These are phyloP conservation scores for Apeira syringaria DNA, from an alignment of 2,888 invertebrate species.

Conservation along the genomic window DNA sequence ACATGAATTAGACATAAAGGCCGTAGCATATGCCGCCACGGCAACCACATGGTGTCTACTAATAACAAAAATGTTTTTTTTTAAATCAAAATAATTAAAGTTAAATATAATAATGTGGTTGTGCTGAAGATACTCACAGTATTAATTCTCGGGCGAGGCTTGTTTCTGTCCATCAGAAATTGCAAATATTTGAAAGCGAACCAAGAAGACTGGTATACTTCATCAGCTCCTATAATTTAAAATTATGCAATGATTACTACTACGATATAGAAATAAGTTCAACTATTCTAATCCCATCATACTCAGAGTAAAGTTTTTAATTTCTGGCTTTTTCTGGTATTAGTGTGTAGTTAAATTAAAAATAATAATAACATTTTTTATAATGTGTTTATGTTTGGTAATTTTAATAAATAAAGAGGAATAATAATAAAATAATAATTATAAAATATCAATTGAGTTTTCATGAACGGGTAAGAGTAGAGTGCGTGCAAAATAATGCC, in stretches of 20 bases:
- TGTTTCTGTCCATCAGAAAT: constrained; percentile 1
- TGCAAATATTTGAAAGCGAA: not conserved
- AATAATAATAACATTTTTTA: too few relatives aligned
- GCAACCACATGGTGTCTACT: not conserved
- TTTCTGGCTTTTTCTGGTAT: too few relatives aligned
- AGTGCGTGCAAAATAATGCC: too few relatives aligned
- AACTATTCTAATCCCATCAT: not conserved
- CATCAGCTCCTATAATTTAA: constrained; percentile 1
- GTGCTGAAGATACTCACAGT: not conserved
- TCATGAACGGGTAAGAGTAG: too few relatives aligned
- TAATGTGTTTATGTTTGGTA: too few relatives aligned
- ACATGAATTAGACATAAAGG: not conserved
- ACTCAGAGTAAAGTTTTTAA: too few relatives aligned
- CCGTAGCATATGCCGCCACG: not conserved
- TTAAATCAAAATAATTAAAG: not conserved
- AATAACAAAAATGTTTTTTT: not conserved
- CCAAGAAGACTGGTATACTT: constrained; percentile 1
- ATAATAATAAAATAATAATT: too few relatives aligned
- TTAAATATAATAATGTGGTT: not conserved
- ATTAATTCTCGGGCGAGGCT: constrained; percentile 1
- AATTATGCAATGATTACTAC: not conserved
- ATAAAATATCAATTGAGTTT: too few relatives aligned
- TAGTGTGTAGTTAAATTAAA: too few relatives aligned
- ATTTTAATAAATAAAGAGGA: too few relatives aligned
- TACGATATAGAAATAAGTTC: not conserved